phyloP scores from a whole-genome alignment of 1,140 invertebrate genomes.

The Cataglyphis hispanica region DNA sequence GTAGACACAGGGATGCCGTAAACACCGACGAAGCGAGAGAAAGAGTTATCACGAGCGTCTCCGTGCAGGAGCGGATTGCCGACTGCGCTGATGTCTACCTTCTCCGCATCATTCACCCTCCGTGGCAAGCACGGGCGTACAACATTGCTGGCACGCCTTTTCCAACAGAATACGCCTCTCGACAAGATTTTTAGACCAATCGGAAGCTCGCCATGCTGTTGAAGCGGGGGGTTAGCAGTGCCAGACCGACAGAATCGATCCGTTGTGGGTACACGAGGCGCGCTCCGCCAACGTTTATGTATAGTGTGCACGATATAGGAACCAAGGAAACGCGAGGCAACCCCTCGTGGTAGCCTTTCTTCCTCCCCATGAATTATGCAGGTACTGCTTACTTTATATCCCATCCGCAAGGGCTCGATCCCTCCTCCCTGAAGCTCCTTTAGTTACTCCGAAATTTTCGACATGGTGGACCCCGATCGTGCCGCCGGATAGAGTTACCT shows the following conservation, averaged over 20 bases:
- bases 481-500: slow-evolving; percentile 44
- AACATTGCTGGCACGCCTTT: slow-evolving; percentile 38
- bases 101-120: slow-evolving; percentile 75
- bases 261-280: slow-evolving; percentile 9
- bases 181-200: slow-evolving; percentile 64
- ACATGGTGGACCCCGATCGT: slow-evolving; percentile 56
- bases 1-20: slow-evolving; percentile 30
- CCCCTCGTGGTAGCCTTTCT: slow-evolving; percentile 67
- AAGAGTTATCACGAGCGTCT: slow-evolving; percentile 72
- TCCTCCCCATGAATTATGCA: slow-evolving; percentile 75
- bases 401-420: slow-evolving; percentile 53
- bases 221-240: slow-evolving; percentile 59
- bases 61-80: slow-evolving; percentile 79
- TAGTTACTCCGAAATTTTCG: slow-evolving; percentile 67
- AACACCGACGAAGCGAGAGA: slow-evolving; percentile 73
- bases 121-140: slow-evolving; percentile 57
- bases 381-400: slow-evolving; percentile 69
- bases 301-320: slow-evolving; percentile 37
- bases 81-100: slow-evolving; percentile 80
- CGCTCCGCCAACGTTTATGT: slow-evolving; percentile 42
- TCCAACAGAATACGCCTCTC: slow-evolving; percentile 51
- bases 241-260: slow-evolving; percentile 68
- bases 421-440: slow-evolving; percentile 70
- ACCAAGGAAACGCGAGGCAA: slow-evolving; percentile 65
- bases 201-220: not conserved